Percentiles rank a stretch among this genome's conserved stretches.
Evolutionary conservation across 2,888 invertebrate species (phyloP).

Genomic region (Leuctra nigra): DNA sequence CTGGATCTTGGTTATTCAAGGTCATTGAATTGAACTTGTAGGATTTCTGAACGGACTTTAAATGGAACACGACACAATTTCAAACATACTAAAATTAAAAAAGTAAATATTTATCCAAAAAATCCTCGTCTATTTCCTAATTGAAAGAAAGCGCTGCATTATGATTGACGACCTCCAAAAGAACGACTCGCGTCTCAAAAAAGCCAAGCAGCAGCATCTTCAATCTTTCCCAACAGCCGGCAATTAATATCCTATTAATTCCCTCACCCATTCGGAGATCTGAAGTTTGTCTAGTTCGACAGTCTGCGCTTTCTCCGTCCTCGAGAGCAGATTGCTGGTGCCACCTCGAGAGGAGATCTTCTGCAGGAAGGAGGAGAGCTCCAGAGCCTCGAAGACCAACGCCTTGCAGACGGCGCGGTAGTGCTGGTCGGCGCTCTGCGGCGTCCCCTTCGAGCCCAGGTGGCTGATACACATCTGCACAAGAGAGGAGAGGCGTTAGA

Average conservation of each 20-base stretch:
- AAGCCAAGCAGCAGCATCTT: no score
- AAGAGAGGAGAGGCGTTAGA: conserved; percentile 18
- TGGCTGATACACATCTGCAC: conserved; percentile 48
- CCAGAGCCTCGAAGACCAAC: conserved; percentile 83
- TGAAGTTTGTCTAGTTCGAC: conserved; percentile 72
- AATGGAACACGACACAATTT: no score
- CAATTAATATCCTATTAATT: background rate
- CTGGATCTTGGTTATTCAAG: no score
- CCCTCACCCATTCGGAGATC: conserved; percentile 84
- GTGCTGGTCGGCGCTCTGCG: conserved; percentile 64
- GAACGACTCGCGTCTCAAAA: no score
- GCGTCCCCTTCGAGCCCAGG: conserved; percentile 39
- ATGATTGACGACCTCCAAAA: no score
- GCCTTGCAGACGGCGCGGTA: conserved; percentile 91
- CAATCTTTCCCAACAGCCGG: background rate
- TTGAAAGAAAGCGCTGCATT: no score
- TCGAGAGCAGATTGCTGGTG: conserved; percentile 50
- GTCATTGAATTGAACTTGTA: no score
- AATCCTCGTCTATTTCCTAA: no score
- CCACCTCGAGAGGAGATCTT: conserved; percentile 61
- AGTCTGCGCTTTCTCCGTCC: conserved; percentile 51
- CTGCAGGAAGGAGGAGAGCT: conserved; percentile 83
- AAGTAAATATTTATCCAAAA: no score
- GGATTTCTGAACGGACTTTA: no score
- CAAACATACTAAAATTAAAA: no score